Conservation (phyloP, 2,888 invertebrate species). For the Lacanobia oleracea region DNA sequence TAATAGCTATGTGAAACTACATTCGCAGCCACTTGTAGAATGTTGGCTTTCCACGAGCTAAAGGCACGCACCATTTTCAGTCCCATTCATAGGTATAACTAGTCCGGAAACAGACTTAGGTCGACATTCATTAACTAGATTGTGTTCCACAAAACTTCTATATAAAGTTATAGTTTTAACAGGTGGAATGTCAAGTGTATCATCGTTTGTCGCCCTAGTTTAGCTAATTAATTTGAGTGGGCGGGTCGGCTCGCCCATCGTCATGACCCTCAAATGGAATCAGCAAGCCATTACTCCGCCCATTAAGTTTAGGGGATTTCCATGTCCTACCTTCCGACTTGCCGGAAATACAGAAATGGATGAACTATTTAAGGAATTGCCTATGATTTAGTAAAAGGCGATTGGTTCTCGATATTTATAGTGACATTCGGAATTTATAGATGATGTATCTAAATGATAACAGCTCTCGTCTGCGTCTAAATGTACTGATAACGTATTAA, state of each 20-base stretch:
- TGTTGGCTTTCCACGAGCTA: conserved; percentile 35
- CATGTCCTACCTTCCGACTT: conserved; percentile 14
- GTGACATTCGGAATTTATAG: conserved; percentile 21
- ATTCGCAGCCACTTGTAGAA: conserved; percentile 44
- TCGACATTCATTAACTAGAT: conserved; percentile 43
- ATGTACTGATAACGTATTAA: conserved; percentile 26
- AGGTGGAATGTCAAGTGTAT: conserved; percentile 43
- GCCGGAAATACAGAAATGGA: conserved; percentile 20
- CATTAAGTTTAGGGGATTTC: conserved; percentile 59
- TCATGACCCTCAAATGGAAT: conserved; percentile 71
- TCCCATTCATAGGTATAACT: conserved; percentile 35
- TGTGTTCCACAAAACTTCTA: neutral
- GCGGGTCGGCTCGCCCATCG: conserved; percentile 76
- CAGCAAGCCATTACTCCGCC: conserved; percentile 66
- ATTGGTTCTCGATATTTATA: neutral
- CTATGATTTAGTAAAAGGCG: conserved; percentile 18
- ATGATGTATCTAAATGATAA: conserved; percentile 28
- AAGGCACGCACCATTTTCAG: conserved; percentile 35
- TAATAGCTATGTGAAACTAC: conserved; percentile 31
- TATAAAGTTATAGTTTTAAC: conserved; percentile 31
- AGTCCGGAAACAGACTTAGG: conserved; percentile 16
- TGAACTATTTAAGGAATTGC: conserved; percentile 18
- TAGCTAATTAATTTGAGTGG: conserved; percentile 80
- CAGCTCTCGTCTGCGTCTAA: conserved; percentile 25
- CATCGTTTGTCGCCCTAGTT: conserved; percentile 71